These are phyloP conservation scores for Acanthopleura granulata DNA, from an alignment of 2,888 invertebrate genomes.

Conservation along the genomic window DNA sequence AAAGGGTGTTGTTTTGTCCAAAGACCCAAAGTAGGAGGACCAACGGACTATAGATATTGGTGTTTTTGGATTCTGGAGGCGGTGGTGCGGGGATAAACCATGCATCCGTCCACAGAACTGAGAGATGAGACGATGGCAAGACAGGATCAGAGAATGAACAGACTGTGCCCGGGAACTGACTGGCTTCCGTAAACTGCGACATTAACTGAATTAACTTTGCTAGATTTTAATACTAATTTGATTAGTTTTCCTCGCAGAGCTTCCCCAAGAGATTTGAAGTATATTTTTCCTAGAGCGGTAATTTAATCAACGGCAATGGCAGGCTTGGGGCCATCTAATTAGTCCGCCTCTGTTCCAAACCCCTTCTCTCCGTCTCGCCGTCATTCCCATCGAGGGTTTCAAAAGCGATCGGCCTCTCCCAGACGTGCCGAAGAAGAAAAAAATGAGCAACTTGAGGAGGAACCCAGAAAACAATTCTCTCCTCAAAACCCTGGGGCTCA, in stretches of 20 bases:
- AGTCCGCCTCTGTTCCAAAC: neutral
- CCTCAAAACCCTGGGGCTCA: too few relatives aligned
- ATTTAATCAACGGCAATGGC: slow-evolving; percentile 5
- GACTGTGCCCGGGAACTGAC: neutral
- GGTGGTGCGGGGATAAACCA: too few relatives aligned
- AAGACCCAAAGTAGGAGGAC: too few relatives aligned
- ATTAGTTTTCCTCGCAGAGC: neutral
- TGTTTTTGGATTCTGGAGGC: too few relatives aligned
- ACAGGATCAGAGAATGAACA: neutral
- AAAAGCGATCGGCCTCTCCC: neutral
- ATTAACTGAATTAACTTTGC: slow-evolving; percentile 14
- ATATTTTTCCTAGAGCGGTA: slow-evolving; percentile 8
- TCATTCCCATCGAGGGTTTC: neutral
- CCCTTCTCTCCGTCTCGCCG: neutral
- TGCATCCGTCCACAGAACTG: too few relatives aligned
- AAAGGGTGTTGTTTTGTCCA: too few relatives aligned
- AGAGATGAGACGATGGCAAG: too few relatives aligned
- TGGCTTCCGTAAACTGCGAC: neutral
- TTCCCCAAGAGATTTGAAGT: neutral
- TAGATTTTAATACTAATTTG: slow-evolving; percentile 16
- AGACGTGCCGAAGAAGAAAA: slow-evolving; percentile 1
- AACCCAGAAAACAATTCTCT: too few relatives aligned
- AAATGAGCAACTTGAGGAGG: neutral
- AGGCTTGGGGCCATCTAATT: slow-evolving; percentile 12
- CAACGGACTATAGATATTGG: too few relatives aligned